These are phyloP conservation scores for Potamilus streckersoni DNA, from an alignment of 1,140 invertebrate genomes.

Conservation along the genomic window DNA sequence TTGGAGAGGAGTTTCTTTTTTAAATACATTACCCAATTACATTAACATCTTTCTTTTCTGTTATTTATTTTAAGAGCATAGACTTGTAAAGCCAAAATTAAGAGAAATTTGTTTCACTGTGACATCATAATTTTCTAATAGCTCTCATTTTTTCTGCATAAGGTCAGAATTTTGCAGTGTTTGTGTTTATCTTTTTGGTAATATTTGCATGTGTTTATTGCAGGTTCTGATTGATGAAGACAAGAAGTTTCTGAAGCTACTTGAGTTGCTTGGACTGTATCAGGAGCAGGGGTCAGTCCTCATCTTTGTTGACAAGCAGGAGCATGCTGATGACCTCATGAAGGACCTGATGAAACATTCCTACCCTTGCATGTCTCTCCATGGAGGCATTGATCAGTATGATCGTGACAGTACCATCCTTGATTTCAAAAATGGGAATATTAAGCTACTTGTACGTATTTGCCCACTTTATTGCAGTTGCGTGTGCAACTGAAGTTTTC, in stretches of 20 bases:
- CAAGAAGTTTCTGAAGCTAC: conserved; percentile 96
- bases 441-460: conserved; percentile 73
- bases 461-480: no score
- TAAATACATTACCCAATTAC: not conserved
- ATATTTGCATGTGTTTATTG: no score
- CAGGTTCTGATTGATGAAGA: conserved; percentile 90
- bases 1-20: not conserved
- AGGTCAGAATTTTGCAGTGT: no score
- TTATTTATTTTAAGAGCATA: not conserved
- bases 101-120: no score
- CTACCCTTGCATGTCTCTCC: conserved; percentile 94
- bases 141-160: no score
- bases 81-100: no score
- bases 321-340: conserved; percentile 92
- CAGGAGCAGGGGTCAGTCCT: conserved; percentile 94
- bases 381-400: conserved; percentile 99
- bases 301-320: conserved; percentile 99
- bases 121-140: no score
- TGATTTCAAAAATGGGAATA: conserved; percentile 96
- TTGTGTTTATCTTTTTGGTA: no score
- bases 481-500: no score
- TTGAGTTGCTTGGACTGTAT: conserved; percentile 95
- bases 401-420: conserved; percentile 98
- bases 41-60: not conserved
- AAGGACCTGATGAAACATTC: conserved; percentile 98